Evolutionary conservation across 2,888 invertebrate species (phyloP), one percentile per base, ranked within the genome.

Genomic region (Macrophya annulata): DNA sequence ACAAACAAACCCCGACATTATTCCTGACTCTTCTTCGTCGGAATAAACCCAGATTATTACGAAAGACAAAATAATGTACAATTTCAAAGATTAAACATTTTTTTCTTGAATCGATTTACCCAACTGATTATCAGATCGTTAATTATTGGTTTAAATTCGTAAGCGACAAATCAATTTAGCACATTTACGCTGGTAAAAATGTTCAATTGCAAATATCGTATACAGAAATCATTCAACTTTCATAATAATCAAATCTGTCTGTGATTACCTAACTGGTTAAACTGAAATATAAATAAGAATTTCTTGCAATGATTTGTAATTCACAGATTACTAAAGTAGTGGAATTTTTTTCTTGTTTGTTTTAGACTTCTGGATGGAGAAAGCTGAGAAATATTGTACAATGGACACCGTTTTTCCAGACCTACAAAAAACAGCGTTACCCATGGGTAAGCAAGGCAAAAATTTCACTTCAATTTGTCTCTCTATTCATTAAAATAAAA

Each of bases 391-490:
- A 98, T 93, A 98, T 98, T 87, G 98, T 99, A 43, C 98, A 98
- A 93, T 98, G 99, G 98, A 98, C 98, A 72, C 99, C 99, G 65
- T 99, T 99, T 95, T 98, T 99, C 93, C 99, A 99, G 94, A 98
- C 98, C 0, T 99, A 98, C 95, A 99, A 98, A 94, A 98, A 98
- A 93, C 97, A 98, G 93, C 95, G 98, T 89, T 99, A 99, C 94
- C 99, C 98, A 84, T 99, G 99, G 99, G 98, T 99, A 86, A 91
- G 90, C 88, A 77, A 37, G 25, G n/a, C 21, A 43, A 25, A 81
- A 21, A 43, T 76, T n/a, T n/a, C 55, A 48, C 21, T 37, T 59
- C 15, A 68, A 40, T 59, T 55, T 68, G 17, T 62, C 65, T 12
- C 37, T 40, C 21, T 85, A 51, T 48, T 25, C n/a, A 40, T 45